Conservation (phyloP, 2,888 invertebrate species). For the Alentia gelatinosa region DNA sequence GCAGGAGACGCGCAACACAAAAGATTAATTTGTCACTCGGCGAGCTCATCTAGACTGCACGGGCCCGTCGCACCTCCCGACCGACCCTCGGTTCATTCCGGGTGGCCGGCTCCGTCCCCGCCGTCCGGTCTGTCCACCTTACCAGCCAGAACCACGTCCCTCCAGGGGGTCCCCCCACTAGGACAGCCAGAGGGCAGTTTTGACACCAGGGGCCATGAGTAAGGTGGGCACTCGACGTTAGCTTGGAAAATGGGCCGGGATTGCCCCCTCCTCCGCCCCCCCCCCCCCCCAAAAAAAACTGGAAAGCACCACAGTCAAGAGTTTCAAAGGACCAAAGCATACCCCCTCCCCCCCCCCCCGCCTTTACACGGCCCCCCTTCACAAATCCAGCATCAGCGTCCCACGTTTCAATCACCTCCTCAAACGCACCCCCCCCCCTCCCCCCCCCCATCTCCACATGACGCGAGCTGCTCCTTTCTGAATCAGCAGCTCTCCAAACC, state of each 20-base stretch:
- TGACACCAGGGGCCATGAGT: neutral
- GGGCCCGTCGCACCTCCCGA: neutral
- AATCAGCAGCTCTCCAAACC: conserved; percentile 20
- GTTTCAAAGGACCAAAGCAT: too few species aligned
- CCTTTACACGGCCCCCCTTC: too few species aligned
- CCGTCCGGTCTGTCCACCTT: neutral
- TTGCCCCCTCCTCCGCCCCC: neutral
- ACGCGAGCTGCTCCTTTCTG: neutral
- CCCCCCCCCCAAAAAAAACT: neutral
- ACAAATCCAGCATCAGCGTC: too few species aligned
- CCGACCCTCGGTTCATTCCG: conserved; percentile 11
- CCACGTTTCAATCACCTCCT: too few species aligned
- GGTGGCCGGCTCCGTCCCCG: neutral
- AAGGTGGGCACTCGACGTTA: neutral
- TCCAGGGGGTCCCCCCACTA: neutral
- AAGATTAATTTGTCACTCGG: neutral
- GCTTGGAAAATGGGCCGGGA: neutral
- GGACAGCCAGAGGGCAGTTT: neutral
- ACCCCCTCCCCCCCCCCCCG: too few species aligned
- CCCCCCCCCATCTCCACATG: neutral
- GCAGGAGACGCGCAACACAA: neutral
- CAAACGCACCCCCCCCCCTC: too few species aligned
- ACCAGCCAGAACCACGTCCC: neutral
- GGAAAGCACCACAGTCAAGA: too few species aligned
- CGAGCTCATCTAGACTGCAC: neutral